Conservation (phyloP, 2,888 invertebrate species). For the Yponomeuta malinellus region DNA sequence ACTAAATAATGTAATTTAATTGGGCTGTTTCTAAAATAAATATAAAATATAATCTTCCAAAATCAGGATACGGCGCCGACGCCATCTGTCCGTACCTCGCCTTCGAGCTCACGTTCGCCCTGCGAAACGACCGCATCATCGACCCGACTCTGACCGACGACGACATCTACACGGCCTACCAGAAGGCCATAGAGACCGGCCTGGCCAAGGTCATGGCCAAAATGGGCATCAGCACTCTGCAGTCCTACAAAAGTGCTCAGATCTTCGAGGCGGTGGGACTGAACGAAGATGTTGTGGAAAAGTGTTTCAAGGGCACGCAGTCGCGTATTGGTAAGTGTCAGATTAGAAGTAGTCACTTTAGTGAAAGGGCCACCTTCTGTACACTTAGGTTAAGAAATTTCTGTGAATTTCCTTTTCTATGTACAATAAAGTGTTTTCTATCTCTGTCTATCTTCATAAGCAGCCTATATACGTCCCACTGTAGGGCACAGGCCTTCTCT, state of each 20-base stretch:
- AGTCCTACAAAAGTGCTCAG: conserved; percentile 99
- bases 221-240: conserved; percentile 99
- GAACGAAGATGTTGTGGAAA: conserved; percentile 92
- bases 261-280: conserved; percentile 99
- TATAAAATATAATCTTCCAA: too few species aligned
- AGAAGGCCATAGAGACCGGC: conserved; percentile 93
- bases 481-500: too few species aligned
- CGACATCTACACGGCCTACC: conserved; percentile 89
- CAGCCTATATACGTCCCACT: too few species aligned
- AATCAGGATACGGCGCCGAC: conserved; percentile 91
- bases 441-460: too few species aligned
- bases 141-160: conserved; percentile 85
- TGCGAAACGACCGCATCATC: conserved; percentile 91
- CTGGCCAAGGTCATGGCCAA: conserved; percentile 90
- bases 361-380: too few species aligned
- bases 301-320: conserved; percentile 90
- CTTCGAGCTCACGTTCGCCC: conserved; percentile 91
- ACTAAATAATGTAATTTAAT: too few species aligned
- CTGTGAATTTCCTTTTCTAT: too few species aligned
- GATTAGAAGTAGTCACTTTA: too few species aligned
- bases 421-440: too few species aligned
- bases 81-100: conserved; percentile 98
- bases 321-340: conserved; percentile 75
- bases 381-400: too few species aligned
- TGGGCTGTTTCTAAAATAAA: too few species aligned